Conservation (phyloP, 2,113 vertebrate genomes). For the Hemichromis elongatus region DNA sequence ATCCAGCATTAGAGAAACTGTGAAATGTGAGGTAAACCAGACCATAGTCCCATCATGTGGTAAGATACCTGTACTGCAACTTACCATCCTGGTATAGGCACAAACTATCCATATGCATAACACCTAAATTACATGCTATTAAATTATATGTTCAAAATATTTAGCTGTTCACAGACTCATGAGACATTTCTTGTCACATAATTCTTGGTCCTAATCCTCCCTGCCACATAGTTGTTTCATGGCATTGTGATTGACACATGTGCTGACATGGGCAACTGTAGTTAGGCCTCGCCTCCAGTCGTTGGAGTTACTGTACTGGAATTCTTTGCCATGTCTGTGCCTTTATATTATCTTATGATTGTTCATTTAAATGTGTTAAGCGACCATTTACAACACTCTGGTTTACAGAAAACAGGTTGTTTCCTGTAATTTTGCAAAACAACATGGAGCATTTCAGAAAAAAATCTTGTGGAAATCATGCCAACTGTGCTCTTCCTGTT, state of each 20-base stretch:
- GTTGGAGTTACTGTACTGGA: not conserved
- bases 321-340: not conserved
- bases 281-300: not conserved
- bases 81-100: not conserved
- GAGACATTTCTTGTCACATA: too few relatives aligned
- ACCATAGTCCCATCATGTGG: not conserved
- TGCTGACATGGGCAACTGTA: not conserved
- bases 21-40: not conserved
- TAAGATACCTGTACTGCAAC: not conserved
- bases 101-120: too few relatives aligned
- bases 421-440: not conserved
- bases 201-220: not conserved
- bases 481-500: too few relatives aligned
- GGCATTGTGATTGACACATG: not conserved
- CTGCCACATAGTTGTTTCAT: not conserved
- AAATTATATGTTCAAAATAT: too few relatives aligned
- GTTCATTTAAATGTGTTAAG: not conserved
- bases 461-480: not conserved
- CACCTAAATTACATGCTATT: too few relatives aligned
- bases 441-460: not conserved
- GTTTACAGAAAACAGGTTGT: not conserved
- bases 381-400: accelerated
- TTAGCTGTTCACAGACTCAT: too few relatives aligned
- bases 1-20: not conserved
- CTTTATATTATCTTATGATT: not conserved